Conservation (phyloP, 2,113 vertebrate genomes). For the Archocentrus centrarchus region DNA sequence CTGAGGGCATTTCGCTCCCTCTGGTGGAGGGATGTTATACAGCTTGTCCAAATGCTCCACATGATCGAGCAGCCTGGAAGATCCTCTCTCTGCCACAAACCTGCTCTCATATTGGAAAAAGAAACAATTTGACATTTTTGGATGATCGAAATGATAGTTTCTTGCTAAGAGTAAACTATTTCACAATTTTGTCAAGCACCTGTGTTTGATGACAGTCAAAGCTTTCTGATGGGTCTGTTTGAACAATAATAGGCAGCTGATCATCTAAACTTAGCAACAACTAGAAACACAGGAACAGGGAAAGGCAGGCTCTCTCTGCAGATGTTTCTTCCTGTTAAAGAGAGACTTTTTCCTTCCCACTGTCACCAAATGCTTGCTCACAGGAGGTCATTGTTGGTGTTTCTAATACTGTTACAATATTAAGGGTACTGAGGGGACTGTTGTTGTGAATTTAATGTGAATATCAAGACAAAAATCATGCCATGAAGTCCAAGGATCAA, state of each 20-base stretch:
- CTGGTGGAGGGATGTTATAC: slow-evolving; percentile 80
- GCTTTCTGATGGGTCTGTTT: too few species aligned
- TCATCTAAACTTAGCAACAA: neutral
- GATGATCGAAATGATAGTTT: neutral
- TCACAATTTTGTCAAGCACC: too few species aligned
- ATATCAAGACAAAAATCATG: too few species aligned
- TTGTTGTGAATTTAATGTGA: too few species aligned
- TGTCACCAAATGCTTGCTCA: too few species aligned
- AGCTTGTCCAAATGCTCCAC: slow-evolving; percentile 86
- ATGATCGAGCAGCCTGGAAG: slow-evolving; percentile 85
- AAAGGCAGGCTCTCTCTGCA: neutral
- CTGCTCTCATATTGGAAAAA: slow-evolving; percentile 62
- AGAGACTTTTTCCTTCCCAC: too few species aligned
- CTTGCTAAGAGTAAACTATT: neutral
- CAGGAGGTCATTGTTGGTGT: too few species aligned
- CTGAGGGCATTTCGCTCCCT: slow-evolving; percentile 46
- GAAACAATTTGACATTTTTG: neutral
- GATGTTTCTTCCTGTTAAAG: too few species aligned
- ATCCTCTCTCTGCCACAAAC: slow-evolving; percentile 88
- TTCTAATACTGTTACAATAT: too few species aligned
- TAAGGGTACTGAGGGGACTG: too few species aligned
- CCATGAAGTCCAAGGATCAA: too few species aligned
- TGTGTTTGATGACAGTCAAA: too few species aligned
- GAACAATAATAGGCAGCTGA: neutral
- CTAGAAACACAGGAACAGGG: neutral